phyloP scores from a whole-genome alignment of 2,888 invertebrate species.

The Archips xylosteana region DNA sequence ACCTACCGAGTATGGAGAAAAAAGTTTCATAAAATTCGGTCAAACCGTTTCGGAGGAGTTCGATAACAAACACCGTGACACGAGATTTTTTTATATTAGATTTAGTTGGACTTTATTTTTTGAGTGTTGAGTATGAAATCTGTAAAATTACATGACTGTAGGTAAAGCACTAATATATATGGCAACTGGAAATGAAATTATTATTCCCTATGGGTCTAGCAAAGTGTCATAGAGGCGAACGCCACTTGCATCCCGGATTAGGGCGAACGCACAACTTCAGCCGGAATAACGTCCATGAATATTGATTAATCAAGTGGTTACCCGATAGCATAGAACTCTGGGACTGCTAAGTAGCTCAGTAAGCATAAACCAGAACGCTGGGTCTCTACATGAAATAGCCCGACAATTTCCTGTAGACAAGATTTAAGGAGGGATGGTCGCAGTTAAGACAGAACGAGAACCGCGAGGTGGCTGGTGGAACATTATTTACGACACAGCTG shows the following conservation, averaged over 20 bases:
- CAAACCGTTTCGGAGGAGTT: too few relatives aligned
- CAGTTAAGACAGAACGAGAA: conserved; percentile 43
- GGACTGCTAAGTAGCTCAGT: background rate
- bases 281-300: conserved; percentile 35
- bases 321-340: conserved; percentile 10
- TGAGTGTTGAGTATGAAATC: background rate
- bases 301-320: conserved; percentile 39
- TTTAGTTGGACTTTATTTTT: too few relatives aligned
- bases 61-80: too few relatives aligned
- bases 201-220: conserved; percentile 32
- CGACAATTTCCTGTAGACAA: conserved; percentile 34
- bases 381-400: conserved; percentile 17
- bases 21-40: too few relatives aligned
- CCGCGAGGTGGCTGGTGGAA: conserved; percentile 49
- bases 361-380: background rate
- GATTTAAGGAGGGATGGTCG: conserved; percentile 37
- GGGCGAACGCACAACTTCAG: conserved; percentile 27
- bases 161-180: background rate
- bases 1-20: too few relatives aligned
- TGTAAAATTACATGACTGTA: background rate
- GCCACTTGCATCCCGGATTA: conserved; percentile 37
- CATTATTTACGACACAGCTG: conserved; percentile 62
- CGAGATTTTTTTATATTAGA: too few relatives aligned
- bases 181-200: conserved; percentile 17
- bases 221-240: conserved; percentile 35